phyloP scores from a whole-genome alignment of 2,113 vertebrate genomes.

The Pseudonaja textilis region DNA sequence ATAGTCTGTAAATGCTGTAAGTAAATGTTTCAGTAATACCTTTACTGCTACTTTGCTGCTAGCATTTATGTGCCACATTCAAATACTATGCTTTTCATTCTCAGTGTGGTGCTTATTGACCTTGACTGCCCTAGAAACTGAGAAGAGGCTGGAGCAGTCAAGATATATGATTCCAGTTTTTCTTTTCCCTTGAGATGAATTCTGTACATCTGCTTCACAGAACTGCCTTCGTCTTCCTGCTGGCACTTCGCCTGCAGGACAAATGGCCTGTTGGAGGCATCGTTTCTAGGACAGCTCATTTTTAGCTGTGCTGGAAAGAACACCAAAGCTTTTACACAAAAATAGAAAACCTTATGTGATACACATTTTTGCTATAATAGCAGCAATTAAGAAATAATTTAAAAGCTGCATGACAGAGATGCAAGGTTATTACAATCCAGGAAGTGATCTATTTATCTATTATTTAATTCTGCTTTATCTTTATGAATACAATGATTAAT shows the following conservation, averaged over 20 bases:
- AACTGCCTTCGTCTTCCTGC: not conserved
- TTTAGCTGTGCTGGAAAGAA: not conserved
- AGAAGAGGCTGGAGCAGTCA: not conserved
- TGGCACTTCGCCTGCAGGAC: not conserved
- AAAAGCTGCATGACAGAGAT: not conserved
- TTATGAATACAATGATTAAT: not conserved
- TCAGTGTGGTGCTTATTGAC: not conserved
- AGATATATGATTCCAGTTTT: not conserved
- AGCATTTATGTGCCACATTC: not conserved
- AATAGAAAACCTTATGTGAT: not conserved
- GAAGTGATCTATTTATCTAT: not conserved
- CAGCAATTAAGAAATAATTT: not conserved
- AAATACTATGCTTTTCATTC: not conserved
- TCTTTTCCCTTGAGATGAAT: not conserved
- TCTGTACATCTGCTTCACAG: conserved; percentile 19
- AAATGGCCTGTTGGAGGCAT: not conserved
- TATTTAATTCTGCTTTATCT: not conserved
- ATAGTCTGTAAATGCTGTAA: not conserved
- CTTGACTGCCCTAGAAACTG: not conserved
- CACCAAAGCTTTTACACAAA: not conserved
- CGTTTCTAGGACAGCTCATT: not conserved
- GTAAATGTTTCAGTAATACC: not conserved
- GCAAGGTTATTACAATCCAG: not conserved
- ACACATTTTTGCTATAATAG: not conserved
- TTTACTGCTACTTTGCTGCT: not conserved